Evolutionary conservation across 2,113 vertebrate genomes (phyloP).

Genomic region (Proterorhinus semilunaris): DNA sequence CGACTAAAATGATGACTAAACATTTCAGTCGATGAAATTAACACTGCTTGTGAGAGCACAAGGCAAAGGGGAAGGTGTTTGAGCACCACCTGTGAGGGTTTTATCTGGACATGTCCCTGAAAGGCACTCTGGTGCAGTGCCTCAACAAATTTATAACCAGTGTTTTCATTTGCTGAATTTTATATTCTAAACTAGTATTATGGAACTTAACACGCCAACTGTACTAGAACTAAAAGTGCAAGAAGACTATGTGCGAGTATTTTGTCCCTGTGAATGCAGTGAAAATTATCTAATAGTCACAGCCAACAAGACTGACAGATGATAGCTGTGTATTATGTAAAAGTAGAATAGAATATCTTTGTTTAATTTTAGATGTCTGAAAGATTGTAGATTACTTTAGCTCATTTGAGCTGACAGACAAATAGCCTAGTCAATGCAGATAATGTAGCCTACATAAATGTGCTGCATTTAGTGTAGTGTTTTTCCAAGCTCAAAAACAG

Average conservation of each 20-base stretch:
- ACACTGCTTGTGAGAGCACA: too few species aligned
- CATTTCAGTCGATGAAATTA: too few species aligned
- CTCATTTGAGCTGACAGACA: background rate
- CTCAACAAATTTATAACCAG: background rate
- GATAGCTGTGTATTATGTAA: background rate
- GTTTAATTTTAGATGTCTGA: background rate
- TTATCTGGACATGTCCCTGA: too few species aligned
- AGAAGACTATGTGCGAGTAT: background rate
- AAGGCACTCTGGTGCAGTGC: too few species aligned
- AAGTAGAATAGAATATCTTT: background rate
- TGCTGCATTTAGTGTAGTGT: too few species aligned
- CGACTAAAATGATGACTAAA: too few species aligned
- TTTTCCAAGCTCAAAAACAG: too few species aligned
- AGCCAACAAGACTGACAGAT: background rate
- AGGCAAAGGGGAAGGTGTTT: too few species aligned
- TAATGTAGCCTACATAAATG: too few species aligned
- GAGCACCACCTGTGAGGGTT: too few species aligned
- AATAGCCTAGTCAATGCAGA: too few species aligned
- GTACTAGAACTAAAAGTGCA: conserved; percentile 41
- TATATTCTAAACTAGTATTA: background rate
- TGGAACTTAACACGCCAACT: conserved; percentile 12
- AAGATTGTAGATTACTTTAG: background rate
- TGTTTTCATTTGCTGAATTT: conserved; percentile 3
- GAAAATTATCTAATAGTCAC: background rate
- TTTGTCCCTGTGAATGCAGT: conserved; percentile 11